These are phyloP conservation scores for Chalcosyrphus nemorum DNA, from an alignment of 2,888 invertebrate genomes.

Conservation along the genomic window DNA sequence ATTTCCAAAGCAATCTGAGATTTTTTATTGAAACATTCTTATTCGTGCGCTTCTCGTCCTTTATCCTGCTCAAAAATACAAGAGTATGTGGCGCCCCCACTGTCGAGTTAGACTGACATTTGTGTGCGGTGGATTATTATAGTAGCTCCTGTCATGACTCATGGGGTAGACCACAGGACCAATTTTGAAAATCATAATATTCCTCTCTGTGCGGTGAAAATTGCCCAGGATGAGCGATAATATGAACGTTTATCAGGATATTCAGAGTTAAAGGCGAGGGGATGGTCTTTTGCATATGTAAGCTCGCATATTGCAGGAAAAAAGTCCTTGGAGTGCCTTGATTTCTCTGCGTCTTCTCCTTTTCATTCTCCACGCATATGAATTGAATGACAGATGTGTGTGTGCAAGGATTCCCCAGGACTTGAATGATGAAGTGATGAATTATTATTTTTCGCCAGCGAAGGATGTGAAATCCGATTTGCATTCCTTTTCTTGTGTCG, in stretches of 20 bases:
- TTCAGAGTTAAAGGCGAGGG: background rate
- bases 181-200: constrained; percentile 15
- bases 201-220: constrained; percentile 10
- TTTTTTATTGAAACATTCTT: constrained; percentile 17
- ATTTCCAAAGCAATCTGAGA: constrained; percentile 11
- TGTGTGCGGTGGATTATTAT: constrained; percentile 16
- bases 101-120: background rate
- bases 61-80: background rate
- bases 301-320: no score
- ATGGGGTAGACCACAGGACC: constrained; percentile 14
- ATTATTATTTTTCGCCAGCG: constrained; percentile 8
- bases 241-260: constrained; percentile 23
- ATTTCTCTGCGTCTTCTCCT: background rate
- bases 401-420: background rate
- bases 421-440: background rate
- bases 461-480: constrained; percentile 18
- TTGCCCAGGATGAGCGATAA: constrained; percentile 21
- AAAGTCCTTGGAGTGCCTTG: no score
- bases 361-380: constrained; percentile 16
- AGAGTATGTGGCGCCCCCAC: no score
- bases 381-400: constrained; percentile 36
- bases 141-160: no score
- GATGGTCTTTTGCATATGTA: background rate
- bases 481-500: constrained; percentile 4
- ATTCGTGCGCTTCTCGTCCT: background rate